A percentile compares a stretch with the other conserved stretches of the same genome.
Conservation (phyloP, 2,888 invertebrate genomes). For the Clostera curtula region DNA sequence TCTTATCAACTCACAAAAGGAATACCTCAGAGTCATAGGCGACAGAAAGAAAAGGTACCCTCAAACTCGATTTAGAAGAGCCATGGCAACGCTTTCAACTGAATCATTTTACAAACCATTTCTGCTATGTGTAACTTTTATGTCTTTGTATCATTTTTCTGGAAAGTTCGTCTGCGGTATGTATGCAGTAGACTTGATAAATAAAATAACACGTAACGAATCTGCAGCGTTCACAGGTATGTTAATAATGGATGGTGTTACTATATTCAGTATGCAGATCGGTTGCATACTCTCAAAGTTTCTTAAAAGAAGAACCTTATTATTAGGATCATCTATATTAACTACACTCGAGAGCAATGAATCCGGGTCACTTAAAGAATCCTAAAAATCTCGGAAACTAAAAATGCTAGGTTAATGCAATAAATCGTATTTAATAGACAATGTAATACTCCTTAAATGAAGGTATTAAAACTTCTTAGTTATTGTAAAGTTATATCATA, state of each 20-base stretch:
- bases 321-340: slow-evolving; percentile 18
- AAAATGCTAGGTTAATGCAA: too few relatives aligned
- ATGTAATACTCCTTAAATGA: too few relatives aligned
- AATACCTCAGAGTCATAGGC: slow-evolving; percentile 10
- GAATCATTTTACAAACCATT: slow-evolving; percentile 20
- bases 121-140: slow-evolving; percentile 12
- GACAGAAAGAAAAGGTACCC: slow-evolving; percentile 8
- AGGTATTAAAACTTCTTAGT: too few relatives aligned
- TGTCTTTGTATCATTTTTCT: slow-evolving; percentile 13
- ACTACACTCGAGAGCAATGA: too few relatives aligned
- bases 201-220: slow-evolving; percentile 20
- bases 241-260: slow-evolving; percentile 29
- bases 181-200: slow-evolving; percentile 16
- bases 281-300: slow-evolving; percentile 26
- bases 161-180: slow-evolving; percentile 9
- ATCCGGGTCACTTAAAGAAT: too few relatives aligned
- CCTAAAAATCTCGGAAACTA: too few relatives aligned
- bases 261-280: slow-evolving; percentile 27
- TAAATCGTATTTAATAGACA: too few relatives aligned
- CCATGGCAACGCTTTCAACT: slow-evolving; percentile 11
- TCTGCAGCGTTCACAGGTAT: slow-evolving; percentile 24
- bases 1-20: slow-evolving; percentile 21
- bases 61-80: slow-evolving; percentile 6
- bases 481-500: too few relatives aligned
- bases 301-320: slow-evolving; percentile 23